Conservation (phyloP, 2,888 invertebrate species). For the Mycalesis mineus region DNA sequence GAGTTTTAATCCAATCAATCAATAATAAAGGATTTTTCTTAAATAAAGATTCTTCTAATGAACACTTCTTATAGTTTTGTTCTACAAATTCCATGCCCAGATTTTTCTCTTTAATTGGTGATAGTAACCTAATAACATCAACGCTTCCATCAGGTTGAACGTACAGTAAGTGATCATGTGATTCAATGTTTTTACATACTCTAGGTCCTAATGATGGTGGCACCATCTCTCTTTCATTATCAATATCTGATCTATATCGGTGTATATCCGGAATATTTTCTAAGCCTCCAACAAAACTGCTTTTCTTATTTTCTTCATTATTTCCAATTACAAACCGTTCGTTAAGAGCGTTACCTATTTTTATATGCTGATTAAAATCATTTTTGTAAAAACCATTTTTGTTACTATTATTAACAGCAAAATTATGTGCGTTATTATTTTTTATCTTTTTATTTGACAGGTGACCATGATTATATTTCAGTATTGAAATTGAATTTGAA, state of each 20-base stretch:
- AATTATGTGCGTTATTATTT: slow-evolving; percentile 23
- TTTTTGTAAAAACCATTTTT: slow-evolving; percentile 28
- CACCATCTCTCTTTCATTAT: slow-evolving; percentile 37
- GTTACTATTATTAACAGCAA: slow-evolving; percentile 24
- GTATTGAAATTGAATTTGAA: slow-evolving; percentile 46
- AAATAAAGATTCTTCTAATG: slow-evolving; percentile 49
- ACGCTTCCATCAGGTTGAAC: slow-evolving; percentile 61
- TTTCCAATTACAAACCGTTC: slow-evolving; percentile 51
- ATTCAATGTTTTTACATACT: slow-evolving; percentile 59
- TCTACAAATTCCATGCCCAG: slow-evolving; percentile 56
- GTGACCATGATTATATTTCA: slow-evolving; percentile 60
- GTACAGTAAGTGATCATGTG: slow-evolving; percentile 51
- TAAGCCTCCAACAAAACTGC: slow-evolving; percentile 58
- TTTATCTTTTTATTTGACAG: slow-evolving; percentile 38
- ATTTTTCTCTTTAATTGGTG: slow-evolving; percentile 55
- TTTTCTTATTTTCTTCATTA: slow-evolving; percentile 48
- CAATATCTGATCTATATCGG: slow-evolving; percentile 54
- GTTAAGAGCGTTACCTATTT: slow-evolving; percentile 65
- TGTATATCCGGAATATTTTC: slow-evolving; percentile 61
- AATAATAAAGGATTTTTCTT: slow-evolving; percentile 52
- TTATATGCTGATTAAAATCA: slow-evolving; percentile 56
- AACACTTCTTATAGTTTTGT: slow-evolving; percentile 63
- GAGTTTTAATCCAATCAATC: slow-evolving; percentile 82
- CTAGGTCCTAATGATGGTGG: slow-evolving; percentile 50
- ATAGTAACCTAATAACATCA: slow-evolving; percentile 53